phyloP scores from a whole-genome alignment of 1,140 invertebrate genomes.

The Anadara kagoshimensis region DNA sequence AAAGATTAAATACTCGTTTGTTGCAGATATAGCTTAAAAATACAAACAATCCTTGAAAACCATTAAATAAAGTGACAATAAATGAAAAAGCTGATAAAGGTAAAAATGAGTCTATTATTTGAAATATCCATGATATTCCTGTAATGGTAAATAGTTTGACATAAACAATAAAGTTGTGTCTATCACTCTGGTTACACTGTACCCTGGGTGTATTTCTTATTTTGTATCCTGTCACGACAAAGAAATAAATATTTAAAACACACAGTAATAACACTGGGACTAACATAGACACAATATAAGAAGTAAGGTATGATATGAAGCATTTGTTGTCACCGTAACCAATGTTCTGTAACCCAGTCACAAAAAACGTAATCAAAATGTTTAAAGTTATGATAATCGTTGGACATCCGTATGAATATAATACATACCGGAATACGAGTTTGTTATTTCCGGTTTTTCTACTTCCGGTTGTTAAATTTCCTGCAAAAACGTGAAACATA shows the following conservation, averaged over 20 bases:
- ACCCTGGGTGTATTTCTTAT: conserved; percentile 16
- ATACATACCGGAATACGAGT: conserved; percentile 1
- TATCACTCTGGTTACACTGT: background rate
- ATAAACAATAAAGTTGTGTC: conserved; percentile 14
- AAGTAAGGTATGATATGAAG: conserved; percentile 1
- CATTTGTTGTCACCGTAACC: conserved; percentile 16
- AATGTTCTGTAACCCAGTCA: background rate
- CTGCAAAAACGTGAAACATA: conserved; percentile 75
- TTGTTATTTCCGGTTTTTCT: background rate
- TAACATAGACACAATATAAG: conserved; percentile 19
- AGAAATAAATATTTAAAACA: conserved; percentile 17
- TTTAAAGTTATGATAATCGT: conserved; percentile 19
- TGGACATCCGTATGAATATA: conserved; percentile 16
- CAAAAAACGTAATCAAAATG: conserved; percentile 3
- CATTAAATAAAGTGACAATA: conserved; percentile 14
- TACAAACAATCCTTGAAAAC: conserved; percentile 16
- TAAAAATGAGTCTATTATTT: conserved; percentile 22
- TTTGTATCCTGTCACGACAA: conserved; percentile 8
- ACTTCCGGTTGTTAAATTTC: background rate
- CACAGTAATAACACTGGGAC: conserved; percentile 8
- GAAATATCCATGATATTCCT: conserved; percentile 23
- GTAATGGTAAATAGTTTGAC: conserved; percentile 24
- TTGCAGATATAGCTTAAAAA: conserved; percentile 24
- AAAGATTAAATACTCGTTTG: conserved; percentile 3
- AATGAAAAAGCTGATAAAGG: conserved; percentile 1